These are phyloP conservation scores for Colaptes auratus DNA, from an alignment of 2,113 vertebrate genomes.

Conservation along the genomic window DNA sequence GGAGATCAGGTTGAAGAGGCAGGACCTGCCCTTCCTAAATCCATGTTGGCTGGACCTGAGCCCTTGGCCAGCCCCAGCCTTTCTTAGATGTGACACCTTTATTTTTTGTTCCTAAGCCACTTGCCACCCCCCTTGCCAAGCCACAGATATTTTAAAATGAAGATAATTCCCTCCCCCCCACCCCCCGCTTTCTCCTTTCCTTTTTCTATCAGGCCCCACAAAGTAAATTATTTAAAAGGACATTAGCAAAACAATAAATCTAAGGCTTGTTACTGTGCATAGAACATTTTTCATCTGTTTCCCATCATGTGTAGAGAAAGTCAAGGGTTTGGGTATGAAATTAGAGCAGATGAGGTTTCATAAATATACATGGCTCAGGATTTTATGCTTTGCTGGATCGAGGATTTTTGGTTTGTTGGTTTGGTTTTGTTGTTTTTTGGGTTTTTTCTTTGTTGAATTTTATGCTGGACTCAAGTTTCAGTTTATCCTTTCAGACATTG, in stretches of 20 bases:
- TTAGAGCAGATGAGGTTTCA: not conserved
- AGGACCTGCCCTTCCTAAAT: too few species aligned
- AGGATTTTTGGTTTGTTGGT: not conserved
- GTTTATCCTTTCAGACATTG: not conserved
- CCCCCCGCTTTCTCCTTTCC: not conserved
- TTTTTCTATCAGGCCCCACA: not conserved
- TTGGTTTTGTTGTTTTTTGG: too few species aligned
- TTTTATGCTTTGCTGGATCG: not conserved
- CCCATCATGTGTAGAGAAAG: not conserved
- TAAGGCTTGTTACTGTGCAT: not conserved
- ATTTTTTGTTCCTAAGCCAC: constrained; percentile 27
- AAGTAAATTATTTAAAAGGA: constrained; percentile 8
- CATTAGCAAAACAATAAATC: not conserved
- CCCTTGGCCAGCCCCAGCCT: too few species aligned
- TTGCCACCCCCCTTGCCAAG: not conserved
- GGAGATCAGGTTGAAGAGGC: too few species aligned
- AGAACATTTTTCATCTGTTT: constrained; percentile 21
- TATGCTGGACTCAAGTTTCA: constrained; percentile 2
- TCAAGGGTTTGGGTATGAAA: not conserved
- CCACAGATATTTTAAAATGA: constrained; percentile 30
- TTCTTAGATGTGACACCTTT: constrained; percentile 16
- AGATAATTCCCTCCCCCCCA: not conserved
- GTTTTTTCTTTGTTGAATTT: not conserved
- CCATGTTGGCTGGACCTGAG: too few species aligned
- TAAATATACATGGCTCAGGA: not conserved